phyloP scores from a whole-genome alignment of 37 sponge, comb jelly and placozoan species.

The Ianthella basta region DNA sequence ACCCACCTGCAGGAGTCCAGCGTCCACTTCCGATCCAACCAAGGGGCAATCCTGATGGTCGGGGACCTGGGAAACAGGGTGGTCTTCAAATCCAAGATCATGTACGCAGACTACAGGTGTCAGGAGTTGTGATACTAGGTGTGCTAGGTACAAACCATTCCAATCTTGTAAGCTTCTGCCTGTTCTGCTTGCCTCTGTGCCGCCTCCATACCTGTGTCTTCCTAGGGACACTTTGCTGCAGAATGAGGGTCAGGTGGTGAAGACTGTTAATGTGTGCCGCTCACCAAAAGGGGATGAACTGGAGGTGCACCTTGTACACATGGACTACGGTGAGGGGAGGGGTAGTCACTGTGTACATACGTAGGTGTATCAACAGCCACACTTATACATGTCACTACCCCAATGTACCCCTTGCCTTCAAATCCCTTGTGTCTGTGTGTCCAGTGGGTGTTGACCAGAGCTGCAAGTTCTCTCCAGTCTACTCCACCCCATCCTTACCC shows the following conservation, averaged over 20 bases:
- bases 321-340: constrained; percentile 52
- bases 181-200: no score
- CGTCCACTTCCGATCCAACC: constrained; percentile 4
- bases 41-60: constrained; percentile 62
- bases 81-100: constrained; percentile 73
- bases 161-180: no score
- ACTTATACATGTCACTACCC: no score
- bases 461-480: constrained; percentile 59
- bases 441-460: constrained; percentile 56
- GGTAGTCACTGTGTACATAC: no score
- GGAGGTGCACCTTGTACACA: constrained; percentile 48
- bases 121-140: background rate
- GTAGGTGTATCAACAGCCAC: no score
- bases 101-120: constrained; percentile 25
- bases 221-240: constrained; percentile 53
- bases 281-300: constrained; percentile 51
- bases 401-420: no score
- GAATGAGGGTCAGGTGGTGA: constrained; percentile 39
- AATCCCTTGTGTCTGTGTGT: no score
- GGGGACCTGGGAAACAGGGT: constrained; percentile 71
- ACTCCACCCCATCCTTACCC: background rate
- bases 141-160: no score
- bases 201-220: no score
- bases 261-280: constrained; percentile 47
- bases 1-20: constrained; percentile 2